These are phyloP conservation scores for Onychostoma macrolepis DNA, from an alignment of 2,113 vertebrate genomes.

Conservation along the genomic window DNA sequence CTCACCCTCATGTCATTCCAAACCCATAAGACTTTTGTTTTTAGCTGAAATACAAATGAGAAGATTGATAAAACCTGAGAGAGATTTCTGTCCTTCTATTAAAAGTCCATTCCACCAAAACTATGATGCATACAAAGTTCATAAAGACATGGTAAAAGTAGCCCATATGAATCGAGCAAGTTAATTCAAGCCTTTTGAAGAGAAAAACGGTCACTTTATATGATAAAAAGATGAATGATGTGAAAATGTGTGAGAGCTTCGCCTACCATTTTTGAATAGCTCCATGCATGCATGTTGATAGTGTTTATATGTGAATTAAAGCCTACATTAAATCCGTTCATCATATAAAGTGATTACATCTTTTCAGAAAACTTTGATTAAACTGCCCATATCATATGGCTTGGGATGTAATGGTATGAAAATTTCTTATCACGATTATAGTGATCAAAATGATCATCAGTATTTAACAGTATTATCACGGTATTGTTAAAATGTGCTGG, in stretches of 20 bases:
- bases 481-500: no score
- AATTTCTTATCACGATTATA: no score
- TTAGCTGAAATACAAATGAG: neutral
- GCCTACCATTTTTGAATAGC: neutral
- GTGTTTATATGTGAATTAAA: neutral
- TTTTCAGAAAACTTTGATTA: neutral
- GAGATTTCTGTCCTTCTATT: no score
- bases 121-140: no score
- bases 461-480: no score
- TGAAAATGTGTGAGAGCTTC: neutral
- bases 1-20: neutral
- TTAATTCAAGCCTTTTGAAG: neutral
- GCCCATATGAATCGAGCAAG: no score
- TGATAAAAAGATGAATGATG: neutral
- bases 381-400: no score
- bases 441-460: no score
- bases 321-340: neutral
- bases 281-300: neutral
- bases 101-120: no score
- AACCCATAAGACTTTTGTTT: neutral
- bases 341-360: neutral
- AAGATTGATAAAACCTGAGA: no score
- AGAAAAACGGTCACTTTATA: neutral
- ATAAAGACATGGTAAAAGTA: no score
- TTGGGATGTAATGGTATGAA: no score